Conservation (phyloP, 2,888 invertebrate species). For the Calephelis perditalis region DNA sequence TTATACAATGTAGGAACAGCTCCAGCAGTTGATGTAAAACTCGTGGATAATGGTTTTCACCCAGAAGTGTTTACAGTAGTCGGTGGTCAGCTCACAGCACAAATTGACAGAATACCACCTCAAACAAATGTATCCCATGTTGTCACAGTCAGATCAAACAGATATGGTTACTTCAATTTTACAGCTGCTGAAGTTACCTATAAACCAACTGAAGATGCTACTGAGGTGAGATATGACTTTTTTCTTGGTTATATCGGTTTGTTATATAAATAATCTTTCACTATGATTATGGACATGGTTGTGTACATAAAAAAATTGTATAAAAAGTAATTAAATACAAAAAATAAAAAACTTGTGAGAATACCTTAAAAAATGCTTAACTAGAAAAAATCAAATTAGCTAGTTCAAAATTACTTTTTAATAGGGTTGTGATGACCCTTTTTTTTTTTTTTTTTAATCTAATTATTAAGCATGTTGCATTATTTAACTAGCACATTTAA, state of each 20-base stretch:
- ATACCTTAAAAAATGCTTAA: too few relatives aligned
- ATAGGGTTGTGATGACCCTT: too few relatives aligned
- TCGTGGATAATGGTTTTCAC: slow-evolving; percentile 95
- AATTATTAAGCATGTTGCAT: background rate
- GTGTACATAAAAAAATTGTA: too few relatives aligned
- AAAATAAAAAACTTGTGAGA: too few relatives aligned
- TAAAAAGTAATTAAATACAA: too few relatives aligned
- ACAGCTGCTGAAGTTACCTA: slow-evolving; percentile 96
- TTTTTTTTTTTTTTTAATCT: too few relatives aligned
- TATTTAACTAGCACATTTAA: too few relatives aligned
- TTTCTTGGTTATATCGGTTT: background rate
- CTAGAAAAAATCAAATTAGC: too few relatives aligned
- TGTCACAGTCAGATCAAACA: slow-evolving; percentile 92
- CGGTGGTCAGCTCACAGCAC: slow-evolving; percentile 89
- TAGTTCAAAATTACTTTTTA: too few relatives aligned
- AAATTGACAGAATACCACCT: slow-evolving; percentile 94
- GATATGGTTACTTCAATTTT: slow-evolving; percentile 97
- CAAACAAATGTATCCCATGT: slow-evolving; percentile 96
- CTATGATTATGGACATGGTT: too few relatives aligned
- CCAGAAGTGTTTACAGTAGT: slow-evolving; percentile 93
- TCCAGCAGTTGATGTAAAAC: slow-evolving; percentile 92
- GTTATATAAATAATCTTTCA: too few relatives aligned
- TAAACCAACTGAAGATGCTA: slow-evolving; percentile 89
- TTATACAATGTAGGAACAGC: slow-evolving; percentile 95
- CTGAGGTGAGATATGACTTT: slow-evolving; percentile 71